phyloP scores from a whole-genome alignment of 2,113 vertebrate genomes.

The Tylochromis polylepis region DNA sequence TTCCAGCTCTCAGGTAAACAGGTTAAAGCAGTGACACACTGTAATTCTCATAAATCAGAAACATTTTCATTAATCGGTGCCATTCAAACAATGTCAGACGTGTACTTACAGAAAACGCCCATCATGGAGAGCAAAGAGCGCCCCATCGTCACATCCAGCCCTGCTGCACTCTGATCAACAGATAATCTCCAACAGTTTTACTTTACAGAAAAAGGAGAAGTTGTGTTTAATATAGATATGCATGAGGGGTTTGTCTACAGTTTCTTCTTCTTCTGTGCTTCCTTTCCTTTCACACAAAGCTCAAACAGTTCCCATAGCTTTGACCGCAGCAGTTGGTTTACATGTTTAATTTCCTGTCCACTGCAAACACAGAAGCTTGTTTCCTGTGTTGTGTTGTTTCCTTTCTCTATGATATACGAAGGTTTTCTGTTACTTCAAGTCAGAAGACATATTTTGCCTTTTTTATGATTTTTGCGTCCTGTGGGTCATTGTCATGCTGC shows the following conservation, averaged over 20 bases:
- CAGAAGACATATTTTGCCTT: not conserved
- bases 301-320: accelerated
- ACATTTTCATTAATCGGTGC: accelerated
- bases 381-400: not conserved
- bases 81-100: accelerated
- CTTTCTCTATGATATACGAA: accelerated
- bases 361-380: not conserved
- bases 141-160: not conserved
- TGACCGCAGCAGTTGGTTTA: not conserved
- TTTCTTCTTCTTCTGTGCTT: accelerated
- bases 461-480: not conserved
- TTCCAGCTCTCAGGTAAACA: not conserved
- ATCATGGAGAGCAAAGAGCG: not conserved
- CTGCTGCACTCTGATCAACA: not conserved
- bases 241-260: not conserved
- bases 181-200: not conserved
- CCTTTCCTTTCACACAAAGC: accelerated
- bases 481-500: not conserved
- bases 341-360: not conserved
- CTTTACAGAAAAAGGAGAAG: not conserved
- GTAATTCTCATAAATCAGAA: not conserved
- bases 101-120: not conserved
- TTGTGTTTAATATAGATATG: not conserved
- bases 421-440: not conserved
- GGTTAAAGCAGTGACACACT: not conserved